phyloP scores from a whole-genome alignment of 1,140 invertebrate species.

The Papilio polytes region DNA sequence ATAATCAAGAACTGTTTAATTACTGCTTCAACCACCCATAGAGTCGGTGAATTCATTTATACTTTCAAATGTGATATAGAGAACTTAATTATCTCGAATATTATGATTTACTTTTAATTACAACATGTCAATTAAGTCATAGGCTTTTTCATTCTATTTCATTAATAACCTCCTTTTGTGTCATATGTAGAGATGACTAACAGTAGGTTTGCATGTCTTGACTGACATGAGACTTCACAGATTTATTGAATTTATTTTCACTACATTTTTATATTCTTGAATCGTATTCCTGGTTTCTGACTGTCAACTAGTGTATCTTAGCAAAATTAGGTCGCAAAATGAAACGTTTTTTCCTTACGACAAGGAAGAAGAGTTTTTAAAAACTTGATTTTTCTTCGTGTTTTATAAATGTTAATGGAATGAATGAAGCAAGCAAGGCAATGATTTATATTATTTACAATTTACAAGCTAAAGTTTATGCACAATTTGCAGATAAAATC shows the following conservation, averaged over 20 bases:
- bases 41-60: slow-evolving; percentile 25
- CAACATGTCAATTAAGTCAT: neutral
- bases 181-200: too few relatives aligned
- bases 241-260: too few relatives aligned
- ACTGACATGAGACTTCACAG: neutral
- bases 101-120: neutral
- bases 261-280: too few relatives aligned
- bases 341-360: neutral
- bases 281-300: too few relatives aligned
- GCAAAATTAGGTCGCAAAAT: neutral
- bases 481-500: neutral
- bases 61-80: neutral
- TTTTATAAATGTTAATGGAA: neutral
- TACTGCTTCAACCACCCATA: slow-evolving; percentile 59
- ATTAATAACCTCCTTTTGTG: neutral
- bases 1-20: slow-evolving; percentile 66
- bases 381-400: neutral
- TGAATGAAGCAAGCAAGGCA: neutral
- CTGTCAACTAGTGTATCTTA: neutral
- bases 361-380: too few relatives aligned
- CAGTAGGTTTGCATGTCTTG: neutral
- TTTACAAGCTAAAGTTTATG: neutral
- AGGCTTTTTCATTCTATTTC: neutral
- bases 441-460: neutral
- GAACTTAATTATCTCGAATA: neutral